Conservation (phyloP, 2,888 invertebrate genomes). For the Diarsia dahlii region DNA sequence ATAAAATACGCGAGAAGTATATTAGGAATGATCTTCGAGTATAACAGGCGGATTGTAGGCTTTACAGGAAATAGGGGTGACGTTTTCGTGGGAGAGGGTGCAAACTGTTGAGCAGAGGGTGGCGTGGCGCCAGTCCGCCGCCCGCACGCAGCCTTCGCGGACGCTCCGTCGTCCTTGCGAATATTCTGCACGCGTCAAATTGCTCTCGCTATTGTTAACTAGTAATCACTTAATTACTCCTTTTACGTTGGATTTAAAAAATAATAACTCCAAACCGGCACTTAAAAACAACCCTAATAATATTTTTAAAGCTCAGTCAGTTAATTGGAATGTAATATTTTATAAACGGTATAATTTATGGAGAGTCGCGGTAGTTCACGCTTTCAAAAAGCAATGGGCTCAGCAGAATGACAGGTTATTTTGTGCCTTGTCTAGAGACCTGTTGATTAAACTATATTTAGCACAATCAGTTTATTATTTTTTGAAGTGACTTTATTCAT, state of each 20-base stretch:
- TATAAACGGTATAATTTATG: slow-evolving; percentile 42
- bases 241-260: slow-evolving; percentile 19
- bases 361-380: slow-evolving; percentile 30
- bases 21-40: slow-evolving; percentile 51
- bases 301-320: neutral
- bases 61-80: slow-evolving; percentile 76
- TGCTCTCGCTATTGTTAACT: slow-evolving; percentile 54
- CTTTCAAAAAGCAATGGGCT: slow-evolving; percentile 17
- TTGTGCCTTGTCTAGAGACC: neutral
- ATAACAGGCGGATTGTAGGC: slow-evolving; percentile 63
- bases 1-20: slow-evolving; percentile 28
- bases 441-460: slow-evolving; percentile 3
- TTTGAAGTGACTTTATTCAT: neutral
- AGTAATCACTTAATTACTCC: slow-evolving; percentile 48
- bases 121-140: slow-evolving; percentile 87
- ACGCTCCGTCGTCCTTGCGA: slow-evolving; percentile 69
- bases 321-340: slow-evolving; percentile 37
- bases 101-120: slow-evolving; percentile 89
- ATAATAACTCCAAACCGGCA: neutral
- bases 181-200: slow-evolving; percentile 67
- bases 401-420: slow-evolving; percentile 24
- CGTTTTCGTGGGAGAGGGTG: slow-evolving; percentile 81
- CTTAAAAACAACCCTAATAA: slow-evolving; percentile 8
- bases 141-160: slow-evolving; percentile 76
- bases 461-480: neutral